Evolutionary conservation across 2,113 vertebrate genomes (phyloP).

Genomic region (Gymnobelideus leadbeateri): DNA sequence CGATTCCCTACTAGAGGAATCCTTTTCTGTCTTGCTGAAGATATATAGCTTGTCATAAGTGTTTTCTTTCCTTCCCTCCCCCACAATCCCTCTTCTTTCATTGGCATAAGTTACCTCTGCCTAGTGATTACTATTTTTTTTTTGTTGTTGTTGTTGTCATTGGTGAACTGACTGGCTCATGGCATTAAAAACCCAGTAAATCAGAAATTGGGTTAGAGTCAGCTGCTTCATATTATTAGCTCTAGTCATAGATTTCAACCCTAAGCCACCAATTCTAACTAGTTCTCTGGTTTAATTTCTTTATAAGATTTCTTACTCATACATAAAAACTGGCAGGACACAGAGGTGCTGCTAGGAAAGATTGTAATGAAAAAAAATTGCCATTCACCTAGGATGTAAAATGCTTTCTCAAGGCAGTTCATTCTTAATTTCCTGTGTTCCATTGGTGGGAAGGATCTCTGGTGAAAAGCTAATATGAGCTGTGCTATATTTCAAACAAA

Average conservation of each 20-base stretch:
- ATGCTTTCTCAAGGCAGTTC: slow-evolving; percentile 73
- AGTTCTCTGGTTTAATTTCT: slow-evolving; percentile 82
- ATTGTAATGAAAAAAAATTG: slow-evolving; percentile 67
- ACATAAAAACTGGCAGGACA: slow-evolving; percentile 64
- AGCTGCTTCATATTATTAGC: slow-evolving; percentile 3
- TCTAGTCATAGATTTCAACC: not conserved
- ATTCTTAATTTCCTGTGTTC: slow-evolving; percentile 82
- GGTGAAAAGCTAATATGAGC: slow-evolving; percentile 75
- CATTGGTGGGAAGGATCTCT: slow-evolving; percentile 59
- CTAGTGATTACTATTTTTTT: not conserved
- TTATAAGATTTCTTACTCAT: slow-evolving; percentile 73
- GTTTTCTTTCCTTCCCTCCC: slow-evolving; percentile 26
- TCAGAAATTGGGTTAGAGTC: slow-evolving; percentile 54
- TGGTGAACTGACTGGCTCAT: slow-evolving; percentile 57
- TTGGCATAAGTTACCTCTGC: slow-evolving; percentile 30
- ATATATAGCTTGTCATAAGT: not conserved
- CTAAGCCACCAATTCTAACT: slow-evolving; percentile 57
- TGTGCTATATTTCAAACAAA: slow-evolving; percentile 79
- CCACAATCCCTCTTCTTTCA: slow-evolving; percentile 19
- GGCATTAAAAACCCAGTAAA: slow-evolving; percentile 65
- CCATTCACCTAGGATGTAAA: slow-evolving; percentile 77
- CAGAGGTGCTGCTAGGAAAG: slow-evolving; percentile 71
- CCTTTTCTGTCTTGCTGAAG: slow-evolving; percentile 43
- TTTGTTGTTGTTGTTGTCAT: slow-evolving; percentile 63
- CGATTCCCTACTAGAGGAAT: slow-evolving; percentile 57